Conservation (phyloP, 2,888 invertebrate genomes). For the Noctua janthe region DNA sequence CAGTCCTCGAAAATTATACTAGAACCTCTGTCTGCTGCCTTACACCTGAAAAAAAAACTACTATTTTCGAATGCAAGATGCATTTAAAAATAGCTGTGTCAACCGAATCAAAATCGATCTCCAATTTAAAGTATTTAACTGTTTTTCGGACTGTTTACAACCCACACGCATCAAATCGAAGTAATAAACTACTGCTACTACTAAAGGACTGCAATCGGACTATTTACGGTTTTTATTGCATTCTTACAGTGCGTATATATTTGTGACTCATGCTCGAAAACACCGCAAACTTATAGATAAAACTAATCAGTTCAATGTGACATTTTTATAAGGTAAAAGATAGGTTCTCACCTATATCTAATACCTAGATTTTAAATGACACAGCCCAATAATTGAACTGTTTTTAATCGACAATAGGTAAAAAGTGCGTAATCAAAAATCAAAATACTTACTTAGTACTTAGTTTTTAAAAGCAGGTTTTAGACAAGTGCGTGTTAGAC, state of each 20-base stretch:
- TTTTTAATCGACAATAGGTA: background rate
- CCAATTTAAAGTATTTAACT: background rate
- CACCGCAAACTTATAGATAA: conserved; percentile 19
- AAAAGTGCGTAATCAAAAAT: background rate
- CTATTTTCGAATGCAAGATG: background rate
- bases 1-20: background rate
- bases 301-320: conserved; percentile 17
- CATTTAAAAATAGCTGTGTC: background rate
- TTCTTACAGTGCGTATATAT: background rate
- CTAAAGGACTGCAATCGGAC: conserved; percentile 22
- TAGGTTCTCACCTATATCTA: background rate
- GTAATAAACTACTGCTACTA: conserved; percentile 32
- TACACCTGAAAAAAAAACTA: background rate
- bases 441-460: background rate
- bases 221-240: conserved; percentile 41
- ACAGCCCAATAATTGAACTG: background rate
- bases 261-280: conserved; percentile 33
- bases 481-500: background rate
- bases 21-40: background rate
- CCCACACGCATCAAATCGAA: conserved; percentile 23
- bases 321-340: conserved; percentile 9
- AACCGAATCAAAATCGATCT: background rate
- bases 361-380: background rate
- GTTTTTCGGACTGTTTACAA: background rate
- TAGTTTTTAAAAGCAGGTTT: too few species aligned